A percentile compares a stretch with the other conserved stretches of the same genome.
Conservation (phyloP, 1,140 invertebrate species). For the Belonocnema kinseyi region DNA sequence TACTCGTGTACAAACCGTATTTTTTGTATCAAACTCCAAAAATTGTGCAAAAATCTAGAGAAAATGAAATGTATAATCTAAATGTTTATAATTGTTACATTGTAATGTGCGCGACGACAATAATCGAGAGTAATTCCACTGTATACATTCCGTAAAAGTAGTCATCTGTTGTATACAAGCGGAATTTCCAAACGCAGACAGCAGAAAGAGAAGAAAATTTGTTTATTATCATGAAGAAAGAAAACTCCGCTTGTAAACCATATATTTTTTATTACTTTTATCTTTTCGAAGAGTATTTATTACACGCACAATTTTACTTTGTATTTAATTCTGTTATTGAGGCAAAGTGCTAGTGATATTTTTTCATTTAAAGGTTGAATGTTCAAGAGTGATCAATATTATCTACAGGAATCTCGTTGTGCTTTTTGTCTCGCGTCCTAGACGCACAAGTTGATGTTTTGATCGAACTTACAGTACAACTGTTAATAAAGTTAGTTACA, state of each 20-base stretch:
- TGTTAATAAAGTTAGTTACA: background rate
- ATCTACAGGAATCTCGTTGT: slow-evolving; percentile 1
- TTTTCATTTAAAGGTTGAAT: background rate
- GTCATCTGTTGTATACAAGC: background rate
- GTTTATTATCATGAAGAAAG: background rate
- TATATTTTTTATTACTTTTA: background rate
- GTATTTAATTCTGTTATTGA: background rate
- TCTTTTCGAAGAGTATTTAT: slow-evolving; percentile 8
- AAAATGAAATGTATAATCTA: background rate
- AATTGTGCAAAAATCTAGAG: background rate
- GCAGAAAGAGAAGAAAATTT: too few relatives aligned
- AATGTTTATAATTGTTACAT: slow-evolving; percentile 1
- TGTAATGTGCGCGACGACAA: background rate
- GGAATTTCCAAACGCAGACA: background rate
- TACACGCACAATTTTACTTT: slow-evolving; percentile 13
- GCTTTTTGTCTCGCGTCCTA: background rate
- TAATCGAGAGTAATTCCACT: slow-evolving; percentile 10
- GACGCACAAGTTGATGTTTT: background rate
- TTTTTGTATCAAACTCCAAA: slow-evolving; percentile 22
- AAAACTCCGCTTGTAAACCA: background rate
- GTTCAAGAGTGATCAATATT: background rate
- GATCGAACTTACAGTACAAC: slow-evolving; percentile 2
- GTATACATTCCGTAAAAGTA: slow-evolving; percentile 7
- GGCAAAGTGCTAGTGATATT: background rate
- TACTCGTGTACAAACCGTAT: background rate